Base-by-base conservation (phyloP, 2,113 vertebrate species). In the Corythoichthys intestinalis region DNA sequence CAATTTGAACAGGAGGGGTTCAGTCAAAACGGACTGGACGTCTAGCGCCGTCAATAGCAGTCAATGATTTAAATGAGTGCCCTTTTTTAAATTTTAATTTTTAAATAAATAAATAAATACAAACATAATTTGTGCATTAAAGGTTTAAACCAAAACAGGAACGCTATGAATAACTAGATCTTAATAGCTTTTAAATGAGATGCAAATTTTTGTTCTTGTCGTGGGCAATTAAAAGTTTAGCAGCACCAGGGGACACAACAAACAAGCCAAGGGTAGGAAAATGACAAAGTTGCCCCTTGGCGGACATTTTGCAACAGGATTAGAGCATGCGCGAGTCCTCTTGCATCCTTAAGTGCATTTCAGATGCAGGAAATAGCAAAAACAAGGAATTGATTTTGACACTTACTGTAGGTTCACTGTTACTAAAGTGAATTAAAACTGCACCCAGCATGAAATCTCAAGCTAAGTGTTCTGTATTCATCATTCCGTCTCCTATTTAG, bases 391-490 rank as follows among this genome's bases (percentile, higher is more conserved):
- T 54, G 28, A 58, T 49, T 20, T 2, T 11, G 28, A 63, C 41
- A 28, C 5, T 11, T 34, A 44, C 41, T 28, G 6, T 9, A 28
- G 34, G 12, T 58, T 37, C 56, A 14, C 1, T 37, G 35, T 14
- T 58, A 71, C 67, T 14, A 28, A 48, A 65, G 4, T 67, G 38
- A 64, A 14, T 72, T 87, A 84, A 87, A 87, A 86, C 75, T 82
- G 84, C 84, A 86, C 73, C 14, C 50, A 20, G 65, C 65, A 69
- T 64, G 7, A 59, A 2, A 10, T 37, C 34, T 37, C 34, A 6
- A 58, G 34, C 0, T 6, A 37, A 37, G 12, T 37, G 14, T 58
- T 58, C 12, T 6, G 11, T 15, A 37, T 58, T 6, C 13, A 58
- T 58, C 20, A 37, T 13, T 35, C 28, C 28, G 9, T 14, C 11